A percentile compares a stretch with the other conserved stretches of the same genome.
phyloP scores from a whole-genome alignment of 2,888 invertebrate species.

The Orthonychiurus folsomi region DNA sequence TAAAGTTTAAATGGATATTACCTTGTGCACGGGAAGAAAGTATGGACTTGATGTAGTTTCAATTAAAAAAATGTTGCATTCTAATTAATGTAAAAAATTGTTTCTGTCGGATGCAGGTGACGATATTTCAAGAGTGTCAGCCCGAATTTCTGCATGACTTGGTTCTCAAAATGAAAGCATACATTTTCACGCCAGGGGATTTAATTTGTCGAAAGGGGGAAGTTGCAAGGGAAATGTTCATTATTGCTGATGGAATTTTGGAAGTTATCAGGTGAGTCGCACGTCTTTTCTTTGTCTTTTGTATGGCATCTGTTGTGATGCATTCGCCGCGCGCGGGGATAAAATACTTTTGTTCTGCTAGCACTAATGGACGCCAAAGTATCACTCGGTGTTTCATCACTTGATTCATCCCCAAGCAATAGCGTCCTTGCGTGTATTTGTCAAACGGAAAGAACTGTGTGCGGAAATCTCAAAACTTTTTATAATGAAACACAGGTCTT shows the following conservation, averaged over 20 bases:
- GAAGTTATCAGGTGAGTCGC: conserved; percentile 68
- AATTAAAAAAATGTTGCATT: no score
- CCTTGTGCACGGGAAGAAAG: no score
- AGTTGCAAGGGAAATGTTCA: conserved; percentile 95
- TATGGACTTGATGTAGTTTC: no score
- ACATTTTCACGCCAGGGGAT: conserved; percentile 95
- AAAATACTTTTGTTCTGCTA: not conserved
- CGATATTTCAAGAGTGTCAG: conserved; percentile 92
- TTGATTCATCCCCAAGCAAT: no score
- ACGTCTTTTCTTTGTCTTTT: not conserved
- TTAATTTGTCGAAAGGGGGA: conserved; percentile 91
- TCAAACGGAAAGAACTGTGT: not conserved
- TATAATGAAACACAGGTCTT: not conserved
- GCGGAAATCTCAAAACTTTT: not conserved
- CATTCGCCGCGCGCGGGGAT: no score
- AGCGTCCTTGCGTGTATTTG: not conserved
- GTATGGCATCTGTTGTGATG: no score
- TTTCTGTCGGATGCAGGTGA: no score
- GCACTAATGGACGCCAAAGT: no score
- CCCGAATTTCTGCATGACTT: conserved; percentile 94
- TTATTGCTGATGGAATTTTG: conserved; percentile 91
- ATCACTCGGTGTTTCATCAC: no score
- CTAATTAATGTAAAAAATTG: no score
- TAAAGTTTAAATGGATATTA: no score
- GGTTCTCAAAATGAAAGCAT: conserved; percentile 95